Evolutionary conservation across 1,140 invertebrate species (phyloP), one percentile per base, ranked within the genome.

Genomic region (Mya arenaria): DNA sequence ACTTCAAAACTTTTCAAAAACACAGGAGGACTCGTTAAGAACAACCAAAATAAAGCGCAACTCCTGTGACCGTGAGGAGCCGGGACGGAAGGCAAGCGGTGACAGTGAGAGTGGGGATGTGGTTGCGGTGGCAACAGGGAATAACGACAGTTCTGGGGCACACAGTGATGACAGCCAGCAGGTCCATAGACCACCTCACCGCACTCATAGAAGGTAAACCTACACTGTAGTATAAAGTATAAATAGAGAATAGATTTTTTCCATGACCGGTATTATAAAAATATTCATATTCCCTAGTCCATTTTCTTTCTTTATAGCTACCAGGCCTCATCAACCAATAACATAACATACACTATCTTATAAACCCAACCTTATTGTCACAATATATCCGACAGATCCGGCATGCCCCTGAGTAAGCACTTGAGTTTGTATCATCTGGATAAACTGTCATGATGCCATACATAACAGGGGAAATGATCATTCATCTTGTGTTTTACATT

Each of bases 121-220:
- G 41, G 17, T 15, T 4, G n/a, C 37, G 6, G 52, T 36, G 13
- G 80, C 62, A 8, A 58, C 65, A 6, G 44, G 25, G 34, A 8
- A 80, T 13, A 85, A 79, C 73, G 87, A 89, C 44, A 83, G 81
- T n/a, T 86, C 86, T 4, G 86, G 86, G 1, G 87, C 85, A 56
- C 87, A 89, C 58, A 87, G 84, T 30, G 87, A 89, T 62, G 87
- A 89, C 62, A 85, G 71, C 66, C 78, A 83, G 44, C 72, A 77
- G 17, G 34, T 62, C 13, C 41, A 41, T 0, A 41, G 79, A 28
- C 68, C 72, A 15, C 60, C 75, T 1, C 68, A 82, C 36, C 56
- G 84, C 30, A 86, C 75, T 8, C 87, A 89, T 44, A 72, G 85
- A 63, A 89, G 87, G 87, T 89, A n/a, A n/a, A n/a, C n/a, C n/a